Percentiles rank a stretch among this genome's conserved stretches.
Evolutionary conservation across 2,888 invertebrate genomes (phyloP).

Genomic region (Chaitophorus viminalis): DNA sequence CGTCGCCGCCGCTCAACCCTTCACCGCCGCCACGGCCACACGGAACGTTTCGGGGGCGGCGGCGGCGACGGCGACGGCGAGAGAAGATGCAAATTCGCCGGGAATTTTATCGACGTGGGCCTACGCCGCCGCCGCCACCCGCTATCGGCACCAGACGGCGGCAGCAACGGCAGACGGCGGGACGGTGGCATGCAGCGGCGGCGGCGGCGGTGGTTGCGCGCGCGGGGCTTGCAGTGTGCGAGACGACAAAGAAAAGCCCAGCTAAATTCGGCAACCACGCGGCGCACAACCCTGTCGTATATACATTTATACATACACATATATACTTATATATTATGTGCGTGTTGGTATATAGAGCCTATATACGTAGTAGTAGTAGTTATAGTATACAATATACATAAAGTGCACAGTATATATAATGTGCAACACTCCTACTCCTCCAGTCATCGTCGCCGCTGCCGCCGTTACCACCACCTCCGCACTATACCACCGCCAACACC

Average conservation of each 20-base stretch:
- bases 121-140: constrained; percentile 46
- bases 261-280: constrained; percentile 61
- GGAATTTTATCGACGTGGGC: constrained; percentile 61
- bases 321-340: neutral
- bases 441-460: neutral
- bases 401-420: neutral
- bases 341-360: neutral
- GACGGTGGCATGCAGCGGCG: neutral
- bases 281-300: constrained; percentile 38
- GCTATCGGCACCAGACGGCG: constrained; percentile 60
- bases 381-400: too few species aligned
- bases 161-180: constrained; percentile 32
- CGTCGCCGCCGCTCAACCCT: neutral
- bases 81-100: constrained; percentile 62
- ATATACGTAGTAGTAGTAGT: too few species aligned
- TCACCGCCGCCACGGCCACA: neutral
- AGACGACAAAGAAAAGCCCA: constrained; percentile 62
- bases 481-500: neutral
- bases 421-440: neutral
- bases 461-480: neutral
- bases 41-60: constrained; percentile 29
- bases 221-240: constrained; percentile 17
- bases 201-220: too few species aligned
- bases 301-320: neutral
- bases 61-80: constrained; percentile 37